Evolutionary conservation across 2,888 invertebrate species (phyloP), one percentile per base, ranked within the genome.

Genomic region (Spatulosminthurus flaviceps): DNA sequence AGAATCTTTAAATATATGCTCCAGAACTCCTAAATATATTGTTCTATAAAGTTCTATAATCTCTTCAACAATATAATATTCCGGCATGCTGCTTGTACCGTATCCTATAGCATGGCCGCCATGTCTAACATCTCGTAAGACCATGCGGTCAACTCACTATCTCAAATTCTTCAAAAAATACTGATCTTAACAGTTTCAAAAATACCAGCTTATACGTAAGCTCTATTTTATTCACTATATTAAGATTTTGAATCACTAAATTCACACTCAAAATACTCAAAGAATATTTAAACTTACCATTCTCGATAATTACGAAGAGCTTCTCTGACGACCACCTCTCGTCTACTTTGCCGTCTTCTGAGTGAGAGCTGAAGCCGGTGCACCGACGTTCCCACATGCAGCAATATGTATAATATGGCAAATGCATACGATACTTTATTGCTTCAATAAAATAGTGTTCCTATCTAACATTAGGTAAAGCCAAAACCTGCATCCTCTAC

Each of bases 81-180:
- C 28, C 67, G 67, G 28, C 67, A 67, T 64, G 67, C 67, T 67
- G 26, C 19, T 28, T 4, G n/a, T 7, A 1, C 26, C n/a, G 13
- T 28, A 67, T 67, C 19, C 67, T 67, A 4, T 5, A 67, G 28
- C 29, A 67, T 67, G 67, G 67, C 67, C 28, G 67, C 67, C 67
- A 67, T 67, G 67, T 67, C 67, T 67, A 28, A n/a, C n/a, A 51
- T 19, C 51, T 19, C 51, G 16, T 2, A 5, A 51, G 19, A 24
- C 67, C 67, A 67, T 67, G 67, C 67, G 67, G 67, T 29, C 2
- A 4, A 66, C 26, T 66, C 1, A 13, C 41, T 9, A 13, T 41
- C 13, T 9, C 7, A 41, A 41, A 9, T 9, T 41, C 41, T 41
- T 41, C 13, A 13, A 41, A 41, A 41, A 41, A 9, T 9, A 41